These are phyloP conservation scores for Eumeta japonica DNA, from an alignment of 1,140 invertebrate genomes.

Conservation along the genomic window DNA sequence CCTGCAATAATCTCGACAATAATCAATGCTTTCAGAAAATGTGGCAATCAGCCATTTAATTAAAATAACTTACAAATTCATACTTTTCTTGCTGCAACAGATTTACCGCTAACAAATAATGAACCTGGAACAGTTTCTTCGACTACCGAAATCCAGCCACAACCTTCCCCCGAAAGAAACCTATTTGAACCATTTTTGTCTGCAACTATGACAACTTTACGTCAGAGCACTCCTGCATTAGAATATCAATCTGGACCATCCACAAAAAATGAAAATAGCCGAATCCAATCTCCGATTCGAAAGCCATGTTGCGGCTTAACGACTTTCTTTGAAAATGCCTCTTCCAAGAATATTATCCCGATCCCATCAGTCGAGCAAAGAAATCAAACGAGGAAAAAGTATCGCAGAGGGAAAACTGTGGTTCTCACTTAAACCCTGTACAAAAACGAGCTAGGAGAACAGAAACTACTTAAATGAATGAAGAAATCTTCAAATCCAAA, in stretches of 20 bases:
- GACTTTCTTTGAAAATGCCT: too few relatives aligned
- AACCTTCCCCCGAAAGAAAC: constrained; percentile 1
- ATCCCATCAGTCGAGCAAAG: too few relatives aligned
- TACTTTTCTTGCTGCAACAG: constrained; percentile 25
- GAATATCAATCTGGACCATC: constrained; percentile 13
- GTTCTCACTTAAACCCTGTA: too few relatives aligned
- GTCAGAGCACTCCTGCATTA: constrained; percentile 6
- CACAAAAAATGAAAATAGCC: constrained; percentile 4
- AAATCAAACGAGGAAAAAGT: too few relatives aligned
- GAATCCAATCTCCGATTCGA: too few relatives aligned
- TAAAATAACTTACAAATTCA: constrained; percentile 32
- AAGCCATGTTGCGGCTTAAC: too few relatives aligned
- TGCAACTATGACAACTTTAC: constrained; percentile 2
- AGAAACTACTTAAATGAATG: too few relatives aligned
- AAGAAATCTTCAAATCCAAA: too few relatives aligned
- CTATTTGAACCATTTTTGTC: constrained; percentile 5
- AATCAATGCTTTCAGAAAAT: constrained; percentile 32
- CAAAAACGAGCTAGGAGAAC: too few relatives aligned
- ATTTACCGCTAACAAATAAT: constrained; percentile 10
- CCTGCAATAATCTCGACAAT: constrained; percentile 32
- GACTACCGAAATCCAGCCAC: constrained; percentile 7
- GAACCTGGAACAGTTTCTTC: constrained; percentile 11
- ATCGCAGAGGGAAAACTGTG: too few relatives aligned
- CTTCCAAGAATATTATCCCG: too few relatives aligned
- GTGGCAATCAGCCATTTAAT: constrained; percentile 37